These are phyloP conservation scores for Centropyge bicolor DNA, from an alignment of 2,797 vertebrate species.

Conservation along the genomic window DNA sequence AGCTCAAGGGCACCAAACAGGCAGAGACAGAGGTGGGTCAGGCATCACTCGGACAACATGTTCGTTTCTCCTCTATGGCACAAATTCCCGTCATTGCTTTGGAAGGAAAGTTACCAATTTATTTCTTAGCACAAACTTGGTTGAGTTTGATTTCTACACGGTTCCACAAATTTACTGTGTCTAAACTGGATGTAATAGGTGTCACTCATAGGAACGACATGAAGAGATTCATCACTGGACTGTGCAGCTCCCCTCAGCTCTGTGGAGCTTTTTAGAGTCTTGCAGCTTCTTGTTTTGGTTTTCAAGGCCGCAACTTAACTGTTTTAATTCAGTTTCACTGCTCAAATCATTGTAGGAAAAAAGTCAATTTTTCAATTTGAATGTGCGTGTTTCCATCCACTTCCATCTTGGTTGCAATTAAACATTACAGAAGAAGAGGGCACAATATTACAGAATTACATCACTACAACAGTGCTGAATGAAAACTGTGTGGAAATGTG, in stretches of 20 bases:
- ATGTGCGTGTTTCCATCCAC: neutral
- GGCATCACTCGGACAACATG: neutral
- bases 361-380: neutral
- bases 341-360: neutral
- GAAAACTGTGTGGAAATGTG: neutral
- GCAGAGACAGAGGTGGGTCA: neutral
- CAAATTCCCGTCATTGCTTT: slow-evolving; percentile 15
- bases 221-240: no score
- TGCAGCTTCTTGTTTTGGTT: neutral
- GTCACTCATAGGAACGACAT: no score
- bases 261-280: neutral
- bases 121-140: slow-evolving; percentile 22
- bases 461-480: neutral
- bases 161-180: neutral
- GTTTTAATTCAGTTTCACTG: no score
- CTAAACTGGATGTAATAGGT: no score
- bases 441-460: neutral
- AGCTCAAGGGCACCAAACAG: neutral
- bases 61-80: slow-evolving; percentile 19
- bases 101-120: neutral
- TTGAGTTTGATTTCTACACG: neutral
- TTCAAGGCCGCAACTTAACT: neutral
- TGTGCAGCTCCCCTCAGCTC: no score
- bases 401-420: no score
- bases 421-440: neutral